Percentiles rank a stretch among this genome's conserved stretches.
phyloP scores from a whole-genome alignment of 2,888 invertebrate species.

The Thecocarcelia acutangulata region DNA sequence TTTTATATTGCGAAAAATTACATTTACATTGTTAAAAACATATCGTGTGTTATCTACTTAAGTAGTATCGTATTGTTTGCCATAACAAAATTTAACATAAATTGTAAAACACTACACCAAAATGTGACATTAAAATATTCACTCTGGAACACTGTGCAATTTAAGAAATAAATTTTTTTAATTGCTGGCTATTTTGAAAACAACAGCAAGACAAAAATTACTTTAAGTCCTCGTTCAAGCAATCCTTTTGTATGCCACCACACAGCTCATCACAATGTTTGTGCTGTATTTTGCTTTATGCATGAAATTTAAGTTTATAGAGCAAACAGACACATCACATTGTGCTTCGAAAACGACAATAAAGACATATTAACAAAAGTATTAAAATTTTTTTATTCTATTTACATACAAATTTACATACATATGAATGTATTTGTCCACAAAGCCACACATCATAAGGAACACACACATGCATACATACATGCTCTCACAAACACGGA shows the following conservation, averaged over 20 bases:
- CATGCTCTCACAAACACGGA: not conserved
- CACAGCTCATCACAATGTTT: slow-evolving; percentile 16
- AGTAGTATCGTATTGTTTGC: no score
- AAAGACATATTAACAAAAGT: slow-evolving; percentile 40
- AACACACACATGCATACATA: not conserved
- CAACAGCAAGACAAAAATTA: no score
- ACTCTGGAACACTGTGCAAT: no score
- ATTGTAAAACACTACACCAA: no score
- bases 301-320: slow-evolving; percentile 1
- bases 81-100: no score
- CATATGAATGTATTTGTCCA: not conserved
- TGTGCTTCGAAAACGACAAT: slow-evolving; percentile 13
- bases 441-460: not conserved
- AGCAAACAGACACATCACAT: slow-evolving; percentile 8
- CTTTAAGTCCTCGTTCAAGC: not conserved
- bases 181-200: no score
- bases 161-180: not conserved
- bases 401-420: not conserved
- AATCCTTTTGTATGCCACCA: not conserved
- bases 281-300: slow-evolving; percentile 25
- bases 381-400: slow-evolving; percentile 20
- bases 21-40: no score
- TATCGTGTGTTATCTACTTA: no score
- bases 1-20: no score
- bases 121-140: no score